Conservation (phyloP, 2,797 vertebrate genomes). For the Danio aesculapii region DNA sequence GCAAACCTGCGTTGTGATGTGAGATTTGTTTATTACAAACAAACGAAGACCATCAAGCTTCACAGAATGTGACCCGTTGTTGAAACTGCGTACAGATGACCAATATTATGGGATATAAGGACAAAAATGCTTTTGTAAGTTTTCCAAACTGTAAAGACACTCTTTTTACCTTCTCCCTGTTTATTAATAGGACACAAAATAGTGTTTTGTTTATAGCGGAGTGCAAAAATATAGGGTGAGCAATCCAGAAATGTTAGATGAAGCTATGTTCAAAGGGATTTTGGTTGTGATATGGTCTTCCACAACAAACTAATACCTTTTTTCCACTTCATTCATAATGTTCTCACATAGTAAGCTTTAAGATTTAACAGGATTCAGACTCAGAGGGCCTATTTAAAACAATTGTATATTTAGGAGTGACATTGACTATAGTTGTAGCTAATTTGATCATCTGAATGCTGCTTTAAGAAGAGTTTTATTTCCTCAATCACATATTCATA, state of each 20-base stretch:
- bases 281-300: constrained; percentile 19
- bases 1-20: constrained; percentile 69
- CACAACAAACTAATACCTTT: neutral
- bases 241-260: neutral
- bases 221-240: neutral
- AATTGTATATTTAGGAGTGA: too few relatives aligned
- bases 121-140: neutral
- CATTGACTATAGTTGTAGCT: too few relatives aligned
- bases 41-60: neutral
- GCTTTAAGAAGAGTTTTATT: too few relatives aligned
- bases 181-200: neutral
- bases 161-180: neutral
- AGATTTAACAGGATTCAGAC: neutral
- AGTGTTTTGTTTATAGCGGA: neutral
- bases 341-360: neutral
- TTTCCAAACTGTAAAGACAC: neutral
- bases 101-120: neutral
- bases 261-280: neutral
- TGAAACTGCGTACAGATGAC: neutral
- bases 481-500: too few relatives aligned
- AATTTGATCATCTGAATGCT: too few relatives aligned
- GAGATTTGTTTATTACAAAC: neutral
- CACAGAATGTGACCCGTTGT: neutral
- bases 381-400: neutral
- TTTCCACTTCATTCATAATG: neutral